Base-by-base conservation (phyloP, 2,797 vertebrate species). In the Crax fasciolata region DNA sequence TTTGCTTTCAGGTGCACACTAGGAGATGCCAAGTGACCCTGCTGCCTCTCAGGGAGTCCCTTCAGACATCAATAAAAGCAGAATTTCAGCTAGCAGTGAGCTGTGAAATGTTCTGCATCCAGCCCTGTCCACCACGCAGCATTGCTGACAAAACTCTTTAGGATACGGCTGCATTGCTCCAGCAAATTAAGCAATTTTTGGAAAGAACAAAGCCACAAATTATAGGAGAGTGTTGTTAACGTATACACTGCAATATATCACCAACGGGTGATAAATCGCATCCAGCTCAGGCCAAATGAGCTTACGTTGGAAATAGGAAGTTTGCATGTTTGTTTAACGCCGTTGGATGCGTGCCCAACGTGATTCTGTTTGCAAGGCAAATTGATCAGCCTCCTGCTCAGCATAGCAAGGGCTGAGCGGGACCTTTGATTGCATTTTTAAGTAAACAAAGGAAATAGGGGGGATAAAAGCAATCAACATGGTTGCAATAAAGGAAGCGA, bases 401-500 rank as follows among this genome's bases (percentile, higher is more conserved):
- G 43, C 39, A 18, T 43, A 55, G 58, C 35, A 24, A 68, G 76
- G 65, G 38, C 35, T 87, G 8, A n/a, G 35, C 7, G 2, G 13
- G 55, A 52, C 27, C 41, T 67, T 43, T 49, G 92, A 19, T 24
- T 65, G 77, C 18, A 17, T 25, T 89, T 66, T 71, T 19, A 46
- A 71, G 23, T 30, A 84, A 94, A 79, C 74, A 49, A 35, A 90
- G 90, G 88, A 92, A 97, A 90, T 9, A 32, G 1, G 20, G 67
- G 58, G 75, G 81, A 89, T 84, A 89, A 80, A 87, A 95, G 61
- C 73, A 77, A 62, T 58, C 68, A 28, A 17, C 43, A 32, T 21
- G 57, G 14, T 35, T 32, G 48, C 65, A 93, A 83, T 84, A 82
- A 84, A 84, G 90, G 94, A 94, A 92, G 82, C 43, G 1, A 65